A percentile compares a stretch with the other conserved stretches of the same genome.
phyloP scores from a whole-genome alignment of 2,888 invertebrate genomes.

The Caenorhabditis plicata region DNA sequence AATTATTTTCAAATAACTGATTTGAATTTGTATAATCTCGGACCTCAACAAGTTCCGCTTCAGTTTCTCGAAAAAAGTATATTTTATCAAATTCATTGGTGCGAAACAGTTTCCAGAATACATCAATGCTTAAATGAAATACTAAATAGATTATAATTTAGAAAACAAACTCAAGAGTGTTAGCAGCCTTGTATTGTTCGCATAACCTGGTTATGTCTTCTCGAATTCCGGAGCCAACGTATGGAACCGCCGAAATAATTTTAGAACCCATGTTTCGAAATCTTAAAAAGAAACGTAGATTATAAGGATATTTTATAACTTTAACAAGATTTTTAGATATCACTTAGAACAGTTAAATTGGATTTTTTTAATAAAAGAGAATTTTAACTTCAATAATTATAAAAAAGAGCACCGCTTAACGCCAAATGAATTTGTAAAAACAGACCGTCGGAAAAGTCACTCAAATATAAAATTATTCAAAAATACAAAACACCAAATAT shows the following conservation, averaged over 20 bases:
- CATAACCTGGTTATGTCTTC: slow-evolving; percentile 24
- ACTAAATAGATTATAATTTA: not conserved
- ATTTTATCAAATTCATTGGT: slow-evolving; percentile 27
- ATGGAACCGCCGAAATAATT: slow-evolving; percentile 5
- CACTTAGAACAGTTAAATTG: no score
- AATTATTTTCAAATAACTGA: not conserved
- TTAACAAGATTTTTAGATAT: no score
- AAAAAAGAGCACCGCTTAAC: no score
- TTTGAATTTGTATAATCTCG: not conserved
- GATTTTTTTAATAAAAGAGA: no score
- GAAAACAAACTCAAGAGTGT: slow-evolving; percentile 11
- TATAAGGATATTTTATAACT: no score
- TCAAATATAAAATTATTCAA: no score
- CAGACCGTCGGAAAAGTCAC: no score
- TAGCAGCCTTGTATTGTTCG: slow-evolving; percentile 12
- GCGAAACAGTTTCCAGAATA: slow-evolving; percentile 28
- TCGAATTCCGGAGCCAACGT: slow-evolving; percentile 19
- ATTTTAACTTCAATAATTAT: no score
- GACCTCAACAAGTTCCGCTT: slow-evolving; percentile 43
- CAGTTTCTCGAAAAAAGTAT: slow-evolving; percentile 24
- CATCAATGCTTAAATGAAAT: slow-evolving; percentile 21
- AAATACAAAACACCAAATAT: no score
- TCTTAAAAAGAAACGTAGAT: no score
- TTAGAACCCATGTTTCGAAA: no score
- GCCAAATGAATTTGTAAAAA: no score